These are phyloP conservation scores for Platycheirus albimanus DNA, from an alignment of 2,888 invertebrate genomes.

Conservation along the genomic window DNA sequence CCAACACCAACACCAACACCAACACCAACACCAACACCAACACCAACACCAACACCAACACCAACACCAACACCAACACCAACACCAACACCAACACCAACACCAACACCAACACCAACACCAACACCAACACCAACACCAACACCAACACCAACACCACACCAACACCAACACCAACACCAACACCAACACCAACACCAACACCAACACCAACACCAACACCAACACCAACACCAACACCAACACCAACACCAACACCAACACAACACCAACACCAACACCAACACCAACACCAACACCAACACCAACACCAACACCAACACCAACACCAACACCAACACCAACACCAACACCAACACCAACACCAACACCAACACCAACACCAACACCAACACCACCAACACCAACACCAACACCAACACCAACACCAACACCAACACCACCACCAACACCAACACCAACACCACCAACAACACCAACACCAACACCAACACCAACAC, in stretches of 20 bases:
- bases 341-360: background rate
- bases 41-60: slow-evolving; percentile 10
- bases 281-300: background rate
- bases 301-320: background rate
- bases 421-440: background rate
- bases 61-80: slow-evolving; percentile 10
- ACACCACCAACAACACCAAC: slow-evolving; percentile 5
- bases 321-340: background rate
- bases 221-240: slow-evolving; percentile 10
- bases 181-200: slow-evolving; percentile 10
- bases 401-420: background rate
- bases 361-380: background rate
- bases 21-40: slow-evolving; percentile 10
- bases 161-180: slow-evolving; percentile 10
- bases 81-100: slow-evolving; percentile 10
- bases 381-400: background rate
- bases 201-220: slow-evolving; percentile 10
- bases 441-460: background rate
- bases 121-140: slow-evolving; percentile 10
- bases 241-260: slow-evolving; percentile 11
- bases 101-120: slow-evolving; percentile 10
- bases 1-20: slow-evolving; percentile 10
- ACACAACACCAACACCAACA: background rate
- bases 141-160: slow-evolving; percentile 10
- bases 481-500: slow-evolving; percentile 10